These are phyloP conservation scores for Paradisaea rubra DNA, from an alignment of 2,113 vertebrate species.

Conservation along the genomic window DNA sequence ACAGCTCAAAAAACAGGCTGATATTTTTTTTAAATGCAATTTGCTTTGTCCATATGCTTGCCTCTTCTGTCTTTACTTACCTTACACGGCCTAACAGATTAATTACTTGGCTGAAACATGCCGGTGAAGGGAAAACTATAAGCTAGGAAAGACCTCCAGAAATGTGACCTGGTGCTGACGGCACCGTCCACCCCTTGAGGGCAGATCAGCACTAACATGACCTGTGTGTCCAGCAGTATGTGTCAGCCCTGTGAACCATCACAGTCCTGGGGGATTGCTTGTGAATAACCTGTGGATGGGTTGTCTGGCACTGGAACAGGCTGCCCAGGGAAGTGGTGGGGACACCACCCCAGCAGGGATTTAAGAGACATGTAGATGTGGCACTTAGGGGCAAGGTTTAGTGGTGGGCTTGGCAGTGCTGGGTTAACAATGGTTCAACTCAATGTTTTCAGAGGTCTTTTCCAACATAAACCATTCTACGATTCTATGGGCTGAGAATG, in stretches of 20 bases:
- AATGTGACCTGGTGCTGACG: background rate
- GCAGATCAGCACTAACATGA: background rate
- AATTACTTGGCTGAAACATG: background rate
- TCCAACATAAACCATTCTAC: background rate
- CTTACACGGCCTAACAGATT: background rate
- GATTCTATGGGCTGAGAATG: background rate
- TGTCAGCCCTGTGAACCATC: background rate
- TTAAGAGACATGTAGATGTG: accelerated
- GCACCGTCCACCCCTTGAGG: accelerated
- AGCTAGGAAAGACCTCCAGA: background rate
- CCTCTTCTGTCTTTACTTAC: background rate
- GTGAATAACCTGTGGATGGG: background rate
- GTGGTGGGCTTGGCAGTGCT: background rate
- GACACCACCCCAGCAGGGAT: background rate
- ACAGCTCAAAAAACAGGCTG: background rate
- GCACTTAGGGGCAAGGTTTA: background rate
- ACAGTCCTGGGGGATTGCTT: background rate
- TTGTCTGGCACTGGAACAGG: background rate
- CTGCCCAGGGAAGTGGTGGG: background rate
- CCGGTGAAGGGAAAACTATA: background rate
- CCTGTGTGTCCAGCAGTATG: background rate
- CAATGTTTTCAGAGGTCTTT: background rate
- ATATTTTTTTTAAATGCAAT: background rate
- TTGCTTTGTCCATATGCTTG: background rate
- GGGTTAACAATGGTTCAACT: background rate